These are phyloP conservation scores for Omphaloscelis lunosa DNA, from an alignment of 2,888 invertebrate genomes.

Conservation along the genomic window DNA sequence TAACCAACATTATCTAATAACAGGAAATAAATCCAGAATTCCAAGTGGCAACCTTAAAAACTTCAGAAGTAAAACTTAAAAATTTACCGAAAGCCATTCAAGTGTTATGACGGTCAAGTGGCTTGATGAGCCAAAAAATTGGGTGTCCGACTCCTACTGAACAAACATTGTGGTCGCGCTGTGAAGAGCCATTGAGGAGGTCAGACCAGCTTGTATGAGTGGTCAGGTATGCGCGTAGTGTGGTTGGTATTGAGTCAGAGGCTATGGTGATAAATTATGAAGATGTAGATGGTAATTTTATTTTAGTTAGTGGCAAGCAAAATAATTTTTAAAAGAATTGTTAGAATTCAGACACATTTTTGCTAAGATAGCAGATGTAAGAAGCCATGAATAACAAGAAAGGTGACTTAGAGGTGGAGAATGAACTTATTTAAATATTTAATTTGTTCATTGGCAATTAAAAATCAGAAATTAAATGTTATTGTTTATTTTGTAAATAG, in stretches of 20 bases:
- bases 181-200: constrained; percentile 66
- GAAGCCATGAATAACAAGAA: background rate
- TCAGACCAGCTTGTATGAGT: constrained; percentile 59
- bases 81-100: constrained; percentile 70
- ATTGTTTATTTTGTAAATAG: no score
- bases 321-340: background rate
- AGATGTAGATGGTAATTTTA: constrained; percentile 15
- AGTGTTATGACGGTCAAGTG: constrained; percentile 76
- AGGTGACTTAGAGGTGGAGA: no score
- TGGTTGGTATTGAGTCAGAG: constrained; percentile 36
- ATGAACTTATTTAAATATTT: background rate
- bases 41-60: constrained; percentile 44
- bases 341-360: background rate
- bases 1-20: constrained; percentile 17
- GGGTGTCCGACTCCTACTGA: constrained; percentile 76
- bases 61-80: constrained; percentile 46
- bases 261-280: background rate
- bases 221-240: constrained; percentile 28
- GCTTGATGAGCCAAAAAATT: constrained; percentile 73
- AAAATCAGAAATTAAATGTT: no score
- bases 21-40: constrained; percentile 36
- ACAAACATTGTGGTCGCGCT: constrained; percentile 72
- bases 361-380: no score
- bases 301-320: background rate
- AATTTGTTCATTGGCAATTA: background rate